Base-by-base conservation (phyloP, 2,888 invertebrate species). In the Ornithoptera alexandrae region DNA sequence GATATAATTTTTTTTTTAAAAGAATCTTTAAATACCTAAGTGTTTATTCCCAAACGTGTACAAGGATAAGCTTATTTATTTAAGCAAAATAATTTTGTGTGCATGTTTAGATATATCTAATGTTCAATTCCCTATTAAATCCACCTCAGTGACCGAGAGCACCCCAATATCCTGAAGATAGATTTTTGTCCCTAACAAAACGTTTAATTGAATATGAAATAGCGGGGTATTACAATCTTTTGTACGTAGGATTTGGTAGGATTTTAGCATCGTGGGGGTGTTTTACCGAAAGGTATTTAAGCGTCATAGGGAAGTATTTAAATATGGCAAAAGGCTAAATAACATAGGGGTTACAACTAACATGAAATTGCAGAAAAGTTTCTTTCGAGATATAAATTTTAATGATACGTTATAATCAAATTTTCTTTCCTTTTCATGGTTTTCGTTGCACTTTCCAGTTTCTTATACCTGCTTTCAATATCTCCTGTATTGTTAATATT, bases 181-280 rank as follows among this genome's bases (percentile, higher is more conserved):
- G 92, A 93, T 94, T 94, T 94, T 94, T 88, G 83, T 87, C 88
- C 88, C 84, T 83, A 79, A 87, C 89, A 89, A 88, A 92, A 90
- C 94, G 94, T 94, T 94, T 94, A 95, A 95, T 95, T 94, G 94
- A 95, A 95, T 94, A 94, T 94, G 94, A 94, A 95, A 94, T 93
- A 91, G 84, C 80, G 78, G 81, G 88, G 92, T 83, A 89, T 92
- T 93, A 92, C 81, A 87, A 81, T 92, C 88, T 88, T 93, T 93
- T 93, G 90, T 92, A 79, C 78, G 76, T 75, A 77, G 90, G 90
- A 87, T 90, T 90, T 89, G 81, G 78, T 75, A 78, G 88, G 88
- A 88, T 88, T 82, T 72, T 74, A 76, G 71, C 77, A 78, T 74
- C 74, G 80, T 79, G 81, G 87, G 30, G 86, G 87, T 83, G 85